A percentile compares a stretch with the other conserved stretches of the same genome.
Evolutionary conservation across 2,888 invertebrate species (phyloP).

Genomic region (Myopa tessellatipennis): DNA sequence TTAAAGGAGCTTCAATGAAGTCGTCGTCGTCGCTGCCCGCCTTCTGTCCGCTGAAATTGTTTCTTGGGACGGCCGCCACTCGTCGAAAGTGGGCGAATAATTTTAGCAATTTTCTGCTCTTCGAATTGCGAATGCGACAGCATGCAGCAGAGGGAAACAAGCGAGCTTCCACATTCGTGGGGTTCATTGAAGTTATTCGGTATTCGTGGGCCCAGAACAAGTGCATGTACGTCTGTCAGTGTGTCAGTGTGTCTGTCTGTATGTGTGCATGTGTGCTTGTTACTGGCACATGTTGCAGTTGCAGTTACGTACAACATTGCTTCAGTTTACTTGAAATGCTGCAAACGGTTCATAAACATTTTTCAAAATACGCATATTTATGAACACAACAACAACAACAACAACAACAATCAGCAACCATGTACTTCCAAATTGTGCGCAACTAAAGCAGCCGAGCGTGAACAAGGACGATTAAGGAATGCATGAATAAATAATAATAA

Average conservation of each 20-base stretch:
- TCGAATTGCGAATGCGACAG: no score
- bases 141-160: background rate
- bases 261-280: background rate
- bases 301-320: constrained; percentile 9
- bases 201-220: constrained; percentile 29
- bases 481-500: constrained; percentile 30
- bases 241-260: constrained; percentile 19
- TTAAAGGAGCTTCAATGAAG: background rate
- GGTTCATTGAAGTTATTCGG: constrained; percentile 24
- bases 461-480: constrained; percentile 35
- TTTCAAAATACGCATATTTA: background rate
- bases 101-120: constrained; percentile 26
- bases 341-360: constrained; percentile 1
- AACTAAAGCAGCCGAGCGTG: constrained; percentile 22
- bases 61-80: constrained; percentile 31
- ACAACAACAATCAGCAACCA: constrained; percentile 1
- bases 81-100: constrained; percentile 7
- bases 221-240: constrained; percentile 35
- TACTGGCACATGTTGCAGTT: background rate
- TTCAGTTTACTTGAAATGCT: constrained; percentile 9
- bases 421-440: constrained; percentile 13
- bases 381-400: constrained; percentile 20
- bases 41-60: background rate
- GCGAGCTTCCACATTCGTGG: background rate
- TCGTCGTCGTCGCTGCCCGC: background rate